Conservation (phyloP, 2,888 invertebrate genomes). For the Carterocephalus palaemon region DNA sequence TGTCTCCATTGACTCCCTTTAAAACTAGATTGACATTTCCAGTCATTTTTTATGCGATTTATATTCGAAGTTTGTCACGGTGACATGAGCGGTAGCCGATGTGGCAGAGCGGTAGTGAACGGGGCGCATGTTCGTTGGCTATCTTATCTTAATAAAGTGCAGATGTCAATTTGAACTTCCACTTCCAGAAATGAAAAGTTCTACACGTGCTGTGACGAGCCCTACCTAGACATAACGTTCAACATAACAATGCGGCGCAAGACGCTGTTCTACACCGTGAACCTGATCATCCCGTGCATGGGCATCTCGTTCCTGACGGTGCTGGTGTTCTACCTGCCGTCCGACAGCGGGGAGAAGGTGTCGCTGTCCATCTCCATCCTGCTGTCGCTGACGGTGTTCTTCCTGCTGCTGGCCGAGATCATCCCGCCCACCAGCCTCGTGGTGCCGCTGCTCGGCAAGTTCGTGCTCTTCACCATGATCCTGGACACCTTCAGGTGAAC, state of each 20-base stretch:
- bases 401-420: constrained; percentile 86
- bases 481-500: constrained; percentile 95
- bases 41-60: no score
- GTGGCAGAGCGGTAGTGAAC: no score
- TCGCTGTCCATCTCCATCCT: constrained; percentile 97
- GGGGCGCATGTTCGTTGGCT: no score
- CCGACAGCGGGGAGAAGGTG: constrained; percentile 99
- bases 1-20: no score
- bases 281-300: constrained; percentile 97
- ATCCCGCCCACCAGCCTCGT: constrained; percentile 91
- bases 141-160: no score
- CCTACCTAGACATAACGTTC: constrained; percentile 97
- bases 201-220: constrained; percentile 98
- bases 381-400: constrained; percentile 97
- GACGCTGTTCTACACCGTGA: constrained; percentile 97
- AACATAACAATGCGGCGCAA: constrained; percentile 98
- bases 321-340: constrained; percentile 97
- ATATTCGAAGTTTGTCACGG: no score
- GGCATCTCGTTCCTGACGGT: constrained; percentile 98
- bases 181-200: constrained; percentile 90
- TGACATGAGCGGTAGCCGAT: no score
- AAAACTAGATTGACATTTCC: no score
- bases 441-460: constrained; percentile 95
- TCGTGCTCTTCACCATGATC: constrained; percentile 97
- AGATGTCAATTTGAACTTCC: no score